phyloP scores from a whole-genome alignment of 2,888 invertebrate genomes.

The Agapetus fuscipes region DNA sequence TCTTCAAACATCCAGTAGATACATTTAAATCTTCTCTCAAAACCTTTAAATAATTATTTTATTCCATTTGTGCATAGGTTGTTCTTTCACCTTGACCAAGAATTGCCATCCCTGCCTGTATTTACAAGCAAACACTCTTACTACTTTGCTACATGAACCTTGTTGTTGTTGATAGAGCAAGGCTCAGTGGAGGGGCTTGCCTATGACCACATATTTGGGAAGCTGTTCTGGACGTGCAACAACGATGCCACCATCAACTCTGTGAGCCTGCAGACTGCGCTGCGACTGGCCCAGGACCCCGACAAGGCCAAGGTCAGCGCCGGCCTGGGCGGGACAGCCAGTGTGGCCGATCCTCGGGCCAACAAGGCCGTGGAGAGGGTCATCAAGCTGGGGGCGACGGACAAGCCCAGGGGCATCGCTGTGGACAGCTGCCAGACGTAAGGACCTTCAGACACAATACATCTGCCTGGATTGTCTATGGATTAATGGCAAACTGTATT shows the following conservation, averaged over 20 bases:
- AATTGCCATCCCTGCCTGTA: no score
- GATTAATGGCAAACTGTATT: neutral
- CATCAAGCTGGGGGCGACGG: slow-evolving; percentile 55
- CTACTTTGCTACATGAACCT: no score
- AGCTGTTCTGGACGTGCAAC: slow-evolving; percentile 81
- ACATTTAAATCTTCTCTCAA: no score
- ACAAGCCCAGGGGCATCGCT: slow-evolving; percentile 78
- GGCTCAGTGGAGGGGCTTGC: slow-evolving; percentile 84
- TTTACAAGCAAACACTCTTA: no score
- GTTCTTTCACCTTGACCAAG: no score
- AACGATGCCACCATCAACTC: slow-evolving; percentile 64
- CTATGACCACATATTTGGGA: slow-evolving; percentile 56
- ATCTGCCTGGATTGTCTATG: no score
- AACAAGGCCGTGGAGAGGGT: slow-evolving; percentile 39
- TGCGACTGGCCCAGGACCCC: slow-evolving; percentile 29
- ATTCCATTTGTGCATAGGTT: no score
- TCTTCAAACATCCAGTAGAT: no score
- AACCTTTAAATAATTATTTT: no score
- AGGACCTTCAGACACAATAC: slow-evolving; percentile 23
- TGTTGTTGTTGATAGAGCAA: slow-evolving; percentile 53
- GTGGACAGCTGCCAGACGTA: slow-evolving; percentile 67
- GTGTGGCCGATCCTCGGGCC: neutral
- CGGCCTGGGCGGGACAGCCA: slow-evolving; percentile 16
- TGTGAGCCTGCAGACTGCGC: slow-evolving; percentile 35
- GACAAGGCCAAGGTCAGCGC: slow-evolving; percentile 23